These are phyloP conservation scores for Gnatocerus cornutus DNA, from an alignment of 2,888 invertebrate genomes.

Conservation along the genomic window DNA sequence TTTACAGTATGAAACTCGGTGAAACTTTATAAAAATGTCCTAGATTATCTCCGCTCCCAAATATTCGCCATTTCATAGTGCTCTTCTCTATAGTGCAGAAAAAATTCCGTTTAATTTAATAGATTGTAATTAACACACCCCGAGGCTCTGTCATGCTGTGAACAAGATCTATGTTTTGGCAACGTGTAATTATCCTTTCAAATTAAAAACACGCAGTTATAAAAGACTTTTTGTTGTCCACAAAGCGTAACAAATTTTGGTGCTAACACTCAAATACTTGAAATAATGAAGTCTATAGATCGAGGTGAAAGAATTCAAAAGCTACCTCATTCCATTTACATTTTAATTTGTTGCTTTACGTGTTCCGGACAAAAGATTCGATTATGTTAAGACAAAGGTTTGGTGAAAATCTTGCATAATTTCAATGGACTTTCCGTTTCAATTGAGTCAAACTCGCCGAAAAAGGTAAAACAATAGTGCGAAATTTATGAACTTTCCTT, in stretches of 20 bases:
- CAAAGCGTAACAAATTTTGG: not conserved
- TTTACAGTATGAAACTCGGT: no score
- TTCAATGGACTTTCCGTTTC: slow-evolving; percentile 31
- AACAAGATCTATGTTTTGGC: no score
- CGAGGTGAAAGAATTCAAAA: slow-evolving; percentile 10
- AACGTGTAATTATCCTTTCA: no score
- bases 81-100: no score
- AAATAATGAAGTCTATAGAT: not conserved
- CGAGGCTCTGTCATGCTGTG: no score
- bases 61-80: no score
- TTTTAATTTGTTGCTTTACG: not conserved
- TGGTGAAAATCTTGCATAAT: slow-evolving; percentile 31
- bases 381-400: slow-evolving; percentile 15
- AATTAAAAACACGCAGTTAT: not conserved
- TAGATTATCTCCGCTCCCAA: no score
- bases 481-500: no score
- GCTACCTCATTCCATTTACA: slow-evolving; percentile 7
- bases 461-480: not conserved
- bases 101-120: no score
- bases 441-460: not conserved
- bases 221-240: not conserved
- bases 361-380: not conserved
- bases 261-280: not conserved
- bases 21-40: no score
- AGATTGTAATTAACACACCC: no score